Evolutionary conservation across 2,797 vertebrate genomes (phyloP), one percentile per base, ranked within the genome.

Genomic region (Alosa sapidissima): DNA sequence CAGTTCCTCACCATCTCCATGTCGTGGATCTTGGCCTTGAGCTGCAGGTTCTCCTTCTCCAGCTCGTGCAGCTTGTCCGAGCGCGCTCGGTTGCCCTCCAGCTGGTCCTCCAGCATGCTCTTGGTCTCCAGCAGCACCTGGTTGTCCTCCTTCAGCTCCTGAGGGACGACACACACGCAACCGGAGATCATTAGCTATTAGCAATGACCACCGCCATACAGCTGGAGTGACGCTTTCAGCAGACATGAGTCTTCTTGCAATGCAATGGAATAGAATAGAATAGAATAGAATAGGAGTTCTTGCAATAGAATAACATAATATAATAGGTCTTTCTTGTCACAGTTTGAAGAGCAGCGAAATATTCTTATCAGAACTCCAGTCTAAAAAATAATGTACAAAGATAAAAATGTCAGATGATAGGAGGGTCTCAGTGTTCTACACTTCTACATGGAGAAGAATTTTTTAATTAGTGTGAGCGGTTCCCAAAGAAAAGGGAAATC

Each of bases 141-240:
- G 95, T 99, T 99, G 95, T 99, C 98, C 92, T 99, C 98, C 91
- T 99, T 99, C 88, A 99, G 93, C 88, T 99, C 98, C 98, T 99
- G 48, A 6, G 13, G 16, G 6, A 14, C 0, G 1, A 88, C 45
- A 85, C 16, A 14, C 51, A 62, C 36, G 82, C 81, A 36, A 0
- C 28, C 6, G 48, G 28, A 33, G 13, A 58, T 33, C n/a, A 51
- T 51, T 51, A 51, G 10, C 52, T 14, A 54, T 19, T 54, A 54
- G 52, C 41, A 4, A 41, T 41, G 41, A 41, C 41, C 41, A 41
- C 2, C 41, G 41, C 41, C 41, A 41, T 41, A 4, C 41, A 41
- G 41, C 41, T 41, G 49, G 2, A 19, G 52, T 2, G 52, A 54
- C 3, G 3, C 52, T 54, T 54, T 54, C 14, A 54, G 13, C 16